These are phyloP conservation scores for Crematogaster levior DNA, from an alignment of 2,888 invertebrate species.

Conservation along the genomic window DNA sequence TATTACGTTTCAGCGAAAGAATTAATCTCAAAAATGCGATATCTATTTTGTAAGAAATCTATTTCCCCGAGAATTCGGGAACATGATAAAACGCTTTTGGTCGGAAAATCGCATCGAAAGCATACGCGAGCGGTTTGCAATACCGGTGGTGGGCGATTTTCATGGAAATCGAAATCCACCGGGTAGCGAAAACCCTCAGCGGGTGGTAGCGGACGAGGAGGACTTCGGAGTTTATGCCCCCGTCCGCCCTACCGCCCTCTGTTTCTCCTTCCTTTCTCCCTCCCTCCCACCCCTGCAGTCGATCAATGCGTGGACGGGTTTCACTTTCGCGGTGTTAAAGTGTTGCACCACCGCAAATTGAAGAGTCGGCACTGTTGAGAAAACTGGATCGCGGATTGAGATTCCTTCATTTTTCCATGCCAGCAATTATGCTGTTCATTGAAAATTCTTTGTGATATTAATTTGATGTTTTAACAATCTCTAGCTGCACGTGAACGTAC, in stretches of 20 bases:
- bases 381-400: slow-evolving; percentile 22
- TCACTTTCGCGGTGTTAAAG: slow-evolving; percentile 86
- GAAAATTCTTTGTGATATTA: not conserved
- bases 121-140: slow-evolving; percentile 27
- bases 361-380: slow-evolving; percentile 40
- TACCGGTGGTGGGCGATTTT: slow-evolving; percentile 69
- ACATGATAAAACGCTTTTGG: slow-evolving; percentile 36
- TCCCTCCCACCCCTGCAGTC: slow-evolving; percentile 83
- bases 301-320: slow-evolving; percentile 85
- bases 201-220: slow-evolving; percentile 72
- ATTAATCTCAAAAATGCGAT: slow-evolving; percentile 2
- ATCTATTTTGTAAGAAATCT: slow-evolving; percentile 20
- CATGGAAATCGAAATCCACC: slow-evolving; percentile 77
- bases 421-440: not conserved
- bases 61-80: not conserved
- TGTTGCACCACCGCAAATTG: slow-evolving; percentile 79
- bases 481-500: not conserved
- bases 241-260: slow-evolving; percentile 84
- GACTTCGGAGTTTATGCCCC: slow-evolving; percentile 81
- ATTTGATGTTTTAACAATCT: not conserved
- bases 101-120: slow-evolving; percentile 13
- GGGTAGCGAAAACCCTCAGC: slow-evolving; percentile 72
- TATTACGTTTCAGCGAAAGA: not conserved
- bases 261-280: slow-evolving; percentile 86
- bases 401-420: not conserved